These are phyloP conservation scores for Rhinella marina DNA, from an alignment of 2,797 vertebrate species.

Conservation along the genomic window DNA sequence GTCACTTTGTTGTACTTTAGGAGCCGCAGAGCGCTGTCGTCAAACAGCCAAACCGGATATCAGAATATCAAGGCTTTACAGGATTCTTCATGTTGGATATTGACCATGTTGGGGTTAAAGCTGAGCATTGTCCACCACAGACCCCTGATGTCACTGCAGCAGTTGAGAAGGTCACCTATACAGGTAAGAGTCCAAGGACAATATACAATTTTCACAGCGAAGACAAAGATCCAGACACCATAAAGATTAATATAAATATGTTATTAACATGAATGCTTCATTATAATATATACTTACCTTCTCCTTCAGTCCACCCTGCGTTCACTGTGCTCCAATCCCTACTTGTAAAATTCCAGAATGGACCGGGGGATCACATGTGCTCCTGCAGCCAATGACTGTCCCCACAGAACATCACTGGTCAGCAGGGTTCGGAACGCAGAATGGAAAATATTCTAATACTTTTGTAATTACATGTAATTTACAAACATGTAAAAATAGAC, in stretches of 20 bases:
- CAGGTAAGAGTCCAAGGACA: slow-evolving; percentile 67
- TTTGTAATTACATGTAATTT: too few relatives aligned
- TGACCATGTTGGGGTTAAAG: slow-evolving; percentile 53
- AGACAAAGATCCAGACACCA: not conserved
- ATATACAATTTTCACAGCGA: not conserved
- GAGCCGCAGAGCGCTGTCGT: slow-evolving; percentile 39
- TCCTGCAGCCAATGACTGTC: too few relatives aligned
- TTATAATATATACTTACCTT: too few relatives aligned
- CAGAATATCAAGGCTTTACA: slow-evolving; percentile 69
- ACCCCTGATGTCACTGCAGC: slow-evolving; percentile 40
- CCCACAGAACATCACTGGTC: too few relatives aligned
- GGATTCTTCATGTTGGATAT: slow-evolving; percentile 69
- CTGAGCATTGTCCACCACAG: slow-evolving; percentile 34
- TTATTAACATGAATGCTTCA: too few relatives aligned
- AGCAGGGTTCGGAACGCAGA: too few relatives aligned
- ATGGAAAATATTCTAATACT: too few relatives aligned
- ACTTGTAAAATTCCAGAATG: too few relatives aligned
- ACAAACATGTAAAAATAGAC: too few relatives aligned
- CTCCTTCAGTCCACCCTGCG: too few relatives aligned
- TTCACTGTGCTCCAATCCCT: too few relatives aligned
- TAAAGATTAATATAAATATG: not conserved
- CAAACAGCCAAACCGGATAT: slow-evolving; percentile 65
- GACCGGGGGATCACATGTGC: too few relatives aligned
- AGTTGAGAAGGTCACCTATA: slow-evolving; percentile 25
- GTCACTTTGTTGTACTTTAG: slow-evolving; percentile 38